These are phyloP conservation scores for Brachirus orientalis DNA, from an alignment of 2,113 vertebrate genomes.

Conservation along the genomic window DNA sequence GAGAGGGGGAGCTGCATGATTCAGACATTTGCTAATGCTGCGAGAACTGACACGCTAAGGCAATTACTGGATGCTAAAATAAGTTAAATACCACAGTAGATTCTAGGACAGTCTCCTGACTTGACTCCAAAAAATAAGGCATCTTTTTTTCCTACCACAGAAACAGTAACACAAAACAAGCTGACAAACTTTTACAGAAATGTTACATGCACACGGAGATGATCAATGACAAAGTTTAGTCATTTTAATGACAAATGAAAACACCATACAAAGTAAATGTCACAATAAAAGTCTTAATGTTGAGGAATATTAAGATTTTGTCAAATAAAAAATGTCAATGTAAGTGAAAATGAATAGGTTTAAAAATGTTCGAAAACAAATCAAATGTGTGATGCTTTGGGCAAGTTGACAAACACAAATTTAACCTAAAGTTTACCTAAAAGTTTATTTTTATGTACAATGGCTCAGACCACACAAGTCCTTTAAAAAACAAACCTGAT, in stretches of 20 bases:
- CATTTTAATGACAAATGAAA: conserved; percentile 70
- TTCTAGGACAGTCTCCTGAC: conserved; percentile 2
- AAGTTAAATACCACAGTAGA: conserved; percentile 20
- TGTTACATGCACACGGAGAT: conserved; percentile 6
- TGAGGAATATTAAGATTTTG: conserved; percentile 49
- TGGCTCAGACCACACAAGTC: conserved; percentile 30
- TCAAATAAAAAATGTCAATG: conserved; percentile 39
- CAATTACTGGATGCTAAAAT: conserved; percentile 6
- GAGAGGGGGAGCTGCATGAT: conserved; percentile 9
- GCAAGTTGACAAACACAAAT: conserved; percentile 44
- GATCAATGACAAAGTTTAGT: conserved; percentile 36
- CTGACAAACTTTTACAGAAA: neutral
- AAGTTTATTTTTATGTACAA: conserved; percentile 55
- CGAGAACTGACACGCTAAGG: conserved; percentile 18
- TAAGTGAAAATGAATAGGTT: conserved; percentile 42
- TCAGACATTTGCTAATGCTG: conserved; percentile 33
- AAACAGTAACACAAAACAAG: neutral
- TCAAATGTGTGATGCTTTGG: conserved; percentile 13
- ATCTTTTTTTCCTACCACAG: neutral
- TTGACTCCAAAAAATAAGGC: neutral
- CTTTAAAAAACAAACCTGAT: conserved; percentile 23
- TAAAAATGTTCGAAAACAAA: conserved; percentile 45
- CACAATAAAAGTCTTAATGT: conserved; percentile 45
- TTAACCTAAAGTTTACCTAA: conserved; percentile 34
- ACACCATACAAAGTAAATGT: conserved; percentile 59